Evolutionary conservation across 2,888 invertebrate genomes (phyloP).

Genomic region (Prosapia bicincta): DNA sequence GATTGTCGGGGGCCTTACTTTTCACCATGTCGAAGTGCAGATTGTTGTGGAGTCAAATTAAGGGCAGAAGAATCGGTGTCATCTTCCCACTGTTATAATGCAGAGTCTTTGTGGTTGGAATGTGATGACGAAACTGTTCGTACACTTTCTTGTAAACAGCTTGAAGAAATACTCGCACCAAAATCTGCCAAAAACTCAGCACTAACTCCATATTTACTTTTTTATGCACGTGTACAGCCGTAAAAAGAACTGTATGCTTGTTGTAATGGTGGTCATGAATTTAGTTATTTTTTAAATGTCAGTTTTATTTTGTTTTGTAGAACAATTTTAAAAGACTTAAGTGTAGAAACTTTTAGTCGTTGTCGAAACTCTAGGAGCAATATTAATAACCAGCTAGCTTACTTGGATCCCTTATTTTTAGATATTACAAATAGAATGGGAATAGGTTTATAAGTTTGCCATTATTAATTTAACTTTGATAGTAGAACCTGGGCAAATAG

Average conservation of each 20-base stretch:
- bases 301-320: neutral
- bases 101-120: constrained; percentile 66
- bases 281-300: neutral
- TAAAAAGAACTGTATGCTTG: neutral
- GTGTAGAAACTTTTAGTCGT: neutral
- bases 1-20: constrained; percentile 7
- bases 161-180: constrained; percentile 72
- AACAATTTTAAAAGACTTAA: neutral
- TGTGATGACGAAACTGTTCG: constrained; percentile 86
- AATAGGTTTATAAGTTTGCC: neutral
- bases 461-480: neutral
- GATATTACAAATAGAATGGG: neutral
- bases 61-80: constrained; percentile 38
- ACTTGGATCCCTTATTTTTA: neutral
- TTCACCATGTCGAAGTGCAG: constrained; percentile 52
- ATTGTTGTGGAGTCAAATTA: constrained; percentile 57
- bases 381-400: neutral
- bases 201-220: constrained; percentile 76
- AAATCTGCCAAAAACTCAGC: constrained; percentile 70
- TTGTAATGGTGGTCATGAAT: neutral
- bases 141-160: constrained; percentile 71
- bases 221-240: constrained; percentile 52
- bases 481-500: neutral
- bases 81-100: neutral
- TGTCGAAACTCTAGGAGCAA: neutral